Base-by-base conservation (phyloP, 2,888 invertebrate genomes). In the Aphidius colemani region DNA sequence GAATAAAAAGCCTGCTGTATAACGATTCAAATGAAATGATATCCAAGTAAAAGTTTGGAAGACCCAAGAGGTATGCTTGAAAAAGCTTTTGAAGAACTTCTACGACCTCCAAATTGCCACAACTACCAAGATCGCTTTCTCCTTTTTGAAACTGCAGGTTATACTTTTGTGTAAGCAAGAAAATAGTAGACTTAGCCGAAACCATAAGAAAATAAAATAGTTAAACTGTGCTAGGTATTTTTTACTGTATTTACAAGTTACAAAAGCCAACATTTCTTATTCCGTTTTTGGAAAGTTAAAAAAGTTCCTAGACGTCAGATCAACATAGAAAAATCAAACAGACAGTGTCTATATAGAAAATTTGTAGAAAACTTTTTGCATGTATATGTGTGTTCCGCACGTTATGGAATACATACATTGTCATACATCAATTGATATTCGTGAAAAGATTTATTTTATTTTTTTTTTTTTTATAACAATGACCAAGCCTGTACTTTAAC, bases 21-120 rank as follows among this genome's bases (percentile, higher is more conserved):
- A 58, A 53, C 30, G 5, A 30, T 40, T 56, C 58, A 61, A 59
- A 62, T 59, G 18, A 65, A 39, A 60, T 60, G 65, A 67, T 63
- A 71, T 67, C 30, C 63, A 55, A 41, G 65, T 53, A 66, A 74
- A 75, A 75, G 71, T 75, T 74, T 11, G 66, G 61, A 61, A 67
- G 68, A 70, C 70, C 74, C 44, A 18, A 53, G 46, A 72, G 73
- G 73, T 72, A 72, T 67, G 69, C 71, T 72, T 69, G 69, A 71
- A 57, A n/a, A 73, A 72, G 73, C 73, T 73, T 57, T 73, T 72
- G 72, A 70, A 46, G 30, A 74, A 75, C 75, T 74, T 73, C 69
- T 73, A 72, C 74, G 71, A 73, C 70, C 75, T 75, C 60, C 71
- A 75, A 75, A 74, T 75, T 72, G 73, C 71, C 69, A 70, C 69